Conservation (phyloP, 2,797 vertebrate species). For the Acanthurus leucopareius region DNA sequence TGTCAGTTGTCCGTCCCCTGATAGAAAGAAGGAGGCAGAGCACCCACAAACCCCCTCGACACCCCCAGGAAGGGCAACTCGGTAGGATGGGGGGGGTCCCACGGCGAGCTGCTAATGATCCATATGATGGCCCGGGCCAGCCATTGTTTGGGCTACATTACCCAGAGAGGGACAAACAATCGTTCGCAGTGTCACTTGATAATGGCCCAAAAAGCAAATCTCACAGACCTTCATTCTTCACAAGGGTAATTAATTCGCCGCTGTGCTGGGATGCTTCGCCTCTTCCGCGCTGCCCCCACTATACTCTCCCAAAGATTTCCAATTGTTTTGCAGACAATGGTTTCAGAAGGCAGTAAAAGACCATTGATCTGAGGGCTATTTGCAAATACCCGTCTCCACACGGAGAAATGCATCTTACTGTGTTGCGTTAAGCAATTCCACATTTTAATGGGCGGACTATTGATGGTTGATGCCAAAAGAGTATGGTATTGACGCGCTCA, state of each 20-base stretch:
- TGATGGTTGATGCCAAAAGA: conserved; percentile 81
- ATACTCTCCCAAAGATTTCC: conserved; percentile 84
- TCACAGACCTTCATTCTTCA: conserved; percentile 80
- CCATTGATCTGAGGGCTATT: conserved; percentile 83
- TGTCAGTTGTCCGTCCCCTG: conserved; percentile 68
- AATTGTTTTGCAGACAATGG: conserved; percentile 84
- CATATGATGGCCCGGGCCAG: conserved; percentile 68
- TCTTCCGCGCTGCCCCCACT: conserved; percentile 62
- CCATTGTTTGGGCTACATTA: conserved; percentile 81
- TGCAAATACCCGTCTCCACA: conserved; percentile 75
- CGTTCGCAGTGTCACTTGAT: conserved; percentile 81
- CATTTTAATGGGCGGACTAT: conserved; percentile 83
- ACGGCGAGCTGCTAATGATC: conserved; percentile 77
- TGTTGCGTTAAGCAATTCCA: conserved; percentile 81
- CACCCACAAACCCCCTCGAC: conserved; percentile 43
- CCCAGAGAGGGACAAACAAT: conserved; percentile 82
- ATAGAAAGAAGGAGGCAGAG: conserved; percentile 27
- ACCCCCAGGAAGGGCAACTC: conserved; percentile 57
- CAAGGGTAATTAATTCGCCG: conserved; percentile 83
- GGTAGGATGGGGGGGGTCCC: conserved; percentile 58
- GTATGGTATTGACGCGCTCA: conserved; percentile 76
- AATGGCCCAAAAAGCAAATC: conserved; percentile 80
- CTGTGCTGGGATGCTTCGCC: conserved; percentile 70
- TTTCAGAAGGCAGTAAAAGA: conserved; percentile 80
- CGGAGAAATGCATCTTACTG: conserved; percentile 80